A percentile compares a stretch with the other conserved stretches of the same genome.
phyloP scores from a whole-genome alignment of 2,113 vertebrate genomes.

The Dasypus novemcinctus region DNA sequence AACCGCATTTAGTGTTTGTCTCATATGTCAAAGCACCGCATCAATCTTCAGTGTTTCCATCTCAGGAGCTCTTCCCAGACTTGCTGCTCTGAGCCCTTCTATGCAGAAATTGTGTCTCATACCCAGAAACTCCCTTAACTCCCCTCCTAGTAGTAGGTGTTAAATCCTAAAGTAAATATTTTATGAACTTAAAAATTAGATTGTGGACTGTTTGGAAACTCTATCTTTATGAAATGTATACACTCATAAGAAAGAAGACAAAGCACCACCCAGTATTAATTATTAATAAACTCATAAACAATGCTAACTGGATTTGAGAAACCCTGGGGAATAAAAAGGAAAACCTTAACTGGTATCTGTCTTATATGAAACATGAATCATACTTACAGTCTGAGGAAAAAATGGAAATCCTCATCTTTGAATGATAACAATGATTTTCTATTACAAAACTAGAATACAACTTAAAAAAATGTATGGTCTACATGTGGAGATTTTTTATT shows the following conservation, averaged over 20 bases:
- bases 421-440: not conserved
- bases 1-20: fast-evolving
- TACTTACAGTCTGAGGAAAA: not conserved
- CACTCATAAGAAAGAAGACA: not conserved
- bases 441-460: not conserved
- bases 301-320: fast-evolving
- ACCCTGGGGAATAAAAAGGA: not conserved
- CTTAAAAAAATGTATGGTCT: not conserved
- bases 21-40: not conserved
- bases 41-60: not conserved
- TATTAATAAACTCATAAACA: too few relatives aligned
- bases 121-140: not conserved
- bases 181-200: not conserved
- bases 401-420: not conserved
- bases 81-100: not conserved
- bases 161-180: not conserved
- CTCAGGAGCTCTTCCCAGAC: not conserved
- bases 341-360: not conserved
- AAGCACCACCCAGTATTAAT: too few relatives aligned
- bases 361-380: not conserved
- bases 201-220: not conserved
- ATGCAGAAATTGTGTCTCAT: not conserved
- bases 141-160: not conserved
- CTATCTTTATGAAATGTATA: fast-evolving
- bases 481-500: not conserved